These are phyloP conservation scores for Rhabdomys pumilio DNA, from an alignment of 2,797 vertebrate species.

Conservation along the genomic window DNA sequence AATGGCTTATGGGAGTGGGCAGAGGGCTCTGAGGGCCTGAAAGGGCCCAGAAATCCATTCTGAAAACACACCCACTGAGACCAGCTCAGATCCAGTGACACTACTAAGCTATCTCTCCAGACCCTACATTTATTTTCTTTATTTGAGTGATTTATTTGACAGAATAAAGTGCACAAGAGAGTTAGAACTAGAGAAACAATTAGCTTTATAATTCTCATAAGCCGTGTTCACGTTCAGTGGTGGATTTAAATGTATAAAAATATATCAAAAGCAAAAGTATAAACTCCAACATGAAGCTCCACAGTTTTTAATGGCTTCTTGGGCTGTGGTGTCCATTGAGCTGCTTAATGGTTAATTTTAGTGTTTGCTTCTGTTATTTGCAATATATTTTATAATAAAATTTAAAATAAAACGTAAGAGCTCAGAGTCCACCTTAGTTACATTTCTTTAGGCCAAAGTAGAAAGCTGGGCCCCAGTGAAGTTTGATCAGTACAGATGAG, in stretches of 20 bases:
- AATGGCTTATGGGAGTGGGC: neutral
- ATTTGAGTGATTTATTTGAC: constrained; percentile 24
- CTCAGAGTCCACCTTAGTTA: neutral
- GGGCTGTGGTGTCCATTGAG: neutral
- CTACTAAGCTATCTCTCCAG: neutral
- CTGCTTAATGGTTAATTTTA: too few relatives aligned
- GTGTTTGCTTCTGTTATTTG: neutral
- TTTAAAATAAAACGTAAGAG: neutral
- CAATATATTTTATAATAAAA: neutral
- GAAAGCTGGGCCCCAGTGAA: neutral
- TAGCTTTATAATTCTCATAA: neutral
- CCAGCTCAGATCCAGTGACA: neutral
- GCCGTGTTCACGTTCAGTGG: neutral
- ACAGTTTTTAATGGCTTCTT: neutral
- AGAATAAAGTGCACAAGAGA: neutral
- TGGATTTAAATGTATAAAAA: too few relatives aligned
- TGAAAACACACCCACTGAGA: neutral
- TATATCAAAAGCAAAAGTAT: neutral
- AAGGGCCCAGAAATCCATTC: neutral
- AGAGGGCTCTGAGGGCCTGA: neutral
- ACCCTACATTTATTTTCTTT: constrained; percentile 12
- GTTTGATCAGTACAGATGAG: neutral
- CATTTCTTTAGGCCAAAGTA: constrained; percentile 19
- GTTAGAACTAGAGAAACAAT: neutral
- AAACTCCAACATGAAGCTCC: neutral